Conservation (phyloP, 2,797 vertebrate genomes). For the Urosaurus nigricauda region DNA sequence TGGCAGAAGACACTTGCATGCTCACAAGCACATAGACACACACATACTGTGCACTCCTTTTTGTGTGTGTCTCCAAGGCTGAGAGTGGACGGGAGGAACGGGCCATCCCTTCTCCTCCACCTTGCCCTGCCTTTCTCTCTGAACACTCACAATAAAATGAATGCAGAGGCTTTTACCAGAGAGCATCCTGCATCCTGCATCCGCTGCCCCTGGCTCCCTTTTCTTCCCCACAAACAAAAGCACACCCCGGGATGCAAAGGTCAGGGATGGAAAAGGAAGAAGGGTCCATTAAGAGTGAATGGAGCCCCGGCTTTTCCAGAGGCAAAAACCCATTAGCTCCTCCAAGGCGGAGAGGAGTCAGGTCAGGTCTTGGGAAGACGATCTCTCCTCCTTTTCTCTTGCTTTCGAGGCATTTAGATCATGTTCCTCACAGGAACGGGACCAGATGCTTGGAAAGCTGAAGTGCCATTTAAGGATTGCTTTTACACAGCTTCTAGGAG, state of each 20-base stretch:
- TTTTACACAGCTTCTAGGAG: too few relatives aligned
- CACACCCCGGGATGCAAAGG: conserved; percentile 27
- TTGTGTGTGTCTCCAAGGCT: not conserved
- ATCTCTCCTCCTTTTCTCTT: not conserved
- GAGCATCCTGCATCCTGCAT: conserved; percentile 26
- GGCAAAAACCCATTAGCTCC: conserved; percentile 36
- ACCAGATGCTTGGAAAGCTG: fast-evolving
- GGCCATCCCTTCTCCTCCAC: not conserved
- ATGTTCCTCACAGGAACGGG: not conserved
- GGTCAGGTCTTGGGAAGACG: not conserved
- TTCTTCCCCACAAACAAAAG: conserved; percentile 51
- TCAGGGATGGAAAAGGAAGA: conserved; percentile 21
- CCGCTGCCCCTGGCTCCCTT: conserved; percentile 26
- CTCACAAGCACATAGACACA: not conserved
- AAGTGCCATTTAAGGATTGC: not conserved
- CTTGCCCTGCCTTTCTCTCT: conserved; percentile 30
- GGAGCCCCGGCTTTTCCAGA: conserved; percentile 18
- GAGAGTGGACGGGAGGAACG: not conserved
- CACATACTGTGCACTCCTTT: not conserved
- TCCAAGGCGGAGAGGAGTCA: not conserved
- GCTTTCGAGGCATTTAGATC: not conserved
- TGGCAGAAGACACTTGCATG: not conserved
- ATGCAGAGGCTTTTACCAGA: not conserved
- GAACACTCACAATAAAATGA: conserved; percentile 37
- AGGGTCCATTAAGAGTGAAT: conserved; percentile 42